phyloP scores from a whole-genome alignment of 2,797 vertebrate species.

The Carcharodon carcharias region DNA sequence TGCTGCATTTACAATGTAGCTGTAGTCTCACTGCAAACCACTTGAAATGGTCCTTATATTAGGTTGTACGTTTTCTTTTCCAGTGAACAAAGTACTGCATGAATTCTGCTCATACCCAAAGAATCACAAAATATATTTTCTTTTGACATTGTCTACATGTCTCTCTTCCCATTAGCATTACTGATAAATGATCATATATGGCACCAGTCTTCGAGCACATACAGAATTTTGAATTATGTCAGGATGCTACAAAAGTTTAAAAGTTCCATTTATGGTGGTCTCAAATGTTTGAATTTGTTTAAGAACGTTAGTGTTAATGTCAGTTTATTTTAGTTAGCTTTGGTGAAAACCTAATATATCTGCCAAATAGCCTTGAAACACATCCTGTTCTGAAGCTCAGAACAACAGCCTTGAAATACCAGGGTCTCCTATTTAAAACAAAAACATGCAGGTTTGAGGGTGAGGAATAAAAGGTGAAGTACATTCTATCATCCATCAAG shows the following conservation, averaged over 20 bases:
- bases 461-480: conserved; percentile 30
- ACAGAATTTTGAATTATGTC: neutral
- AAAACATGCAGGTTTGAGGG: conserved; percentile 14
- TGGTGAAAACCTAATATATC: conserved; percentile 37
- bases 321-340: conserved; percentile 44
- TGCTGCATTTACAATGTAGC: neutral
- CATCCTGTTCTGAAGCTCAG: conserved; percentile 38
- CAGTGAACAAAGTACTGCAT: neutral
- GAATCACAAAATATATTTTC: neutral
- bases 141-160: neutral
- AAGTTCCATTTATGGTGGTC: conserved; percentile 9
- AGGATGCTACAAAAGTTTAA: neutral
- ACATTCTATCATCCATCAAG: conserved; percentile 28
- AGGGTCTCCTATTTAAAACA: conserved; percentile 15
- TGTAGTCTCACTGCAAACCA: neutral
- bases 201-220: conserved; percentile 5
- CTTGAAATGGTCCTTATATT: too few species aligned
- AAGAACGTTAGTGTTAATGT: conserved; percentile 42
- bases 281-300: conserved; percentile 40
- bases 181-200: neutral
- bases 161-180: neutral
- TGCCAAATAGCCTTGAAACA: conserved; percentile 41
- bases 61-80: neutral
- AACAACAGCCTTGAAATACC: conserved; percentile 35
- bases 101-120: neutral